Base-by-base conservation (phyloP, 1,140 invertebrate species). In the Ceratoteleas bidentatus region DNA sequence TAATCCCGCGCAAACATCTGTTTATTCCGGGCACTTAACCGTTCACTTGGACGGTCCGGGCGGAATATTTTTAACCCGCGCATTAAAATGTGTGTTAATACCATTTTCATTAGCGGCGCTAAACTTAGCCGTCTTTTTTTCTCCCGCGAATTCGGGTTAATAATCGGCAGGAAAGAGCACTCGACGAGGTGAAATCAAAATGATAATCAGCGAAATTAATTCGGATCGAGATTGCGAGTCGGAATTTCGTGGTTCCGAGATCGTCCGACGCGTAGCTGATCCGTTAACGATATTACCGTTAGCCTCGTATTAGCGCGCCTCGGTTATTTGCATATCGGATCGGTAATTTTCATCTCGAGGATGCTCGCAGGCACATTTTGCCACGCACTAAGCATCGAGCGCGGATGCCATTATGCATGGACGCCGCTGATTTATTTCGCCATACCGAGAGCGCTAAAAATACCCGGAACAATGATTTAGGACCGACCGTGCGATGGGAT, bases 211-310 rank as follows among this genome's bases (percentile, higher is more conserved):
- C 62, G 49, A 61, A 79, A 79, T 79, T 79, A 60, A 73, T 79
- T 78, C 64, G 24, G 47, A 68, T 74, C 73, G 53, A 68, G 73
- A 70, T 68, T 52, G 54, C 62, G 54, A 50, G 57, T 36, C 53
- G 54, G 45, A 77, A 70, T 70, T 65, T 66, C 45, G 75, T 66
- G 66, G 66, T 72, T 66, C 40, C 53, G 60, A 47, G 60, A 78
- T 53, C 52, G 56, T 60, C 36, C 36, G 32, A 64, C 61, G 34
- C 47, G 60, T 38, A 50, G 83, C 66, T 78, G 81, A 87, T 85
- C 85, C 86, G 87, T 88, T 88, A 87, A 88, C 85, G 87, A 84
- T 86, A 84, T 87, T 87, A 88, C 87, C 87, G 87, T 87, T 88
- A 88, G 84, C 85, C 83, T 82, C 85, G 83, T 86, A 86, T 88